A percentile compares a stretch with the other conserved stretches of the same genome.
Conservation (phyloP, 2,888 invertebrate species). For the Catocala sponsa region DNA sequence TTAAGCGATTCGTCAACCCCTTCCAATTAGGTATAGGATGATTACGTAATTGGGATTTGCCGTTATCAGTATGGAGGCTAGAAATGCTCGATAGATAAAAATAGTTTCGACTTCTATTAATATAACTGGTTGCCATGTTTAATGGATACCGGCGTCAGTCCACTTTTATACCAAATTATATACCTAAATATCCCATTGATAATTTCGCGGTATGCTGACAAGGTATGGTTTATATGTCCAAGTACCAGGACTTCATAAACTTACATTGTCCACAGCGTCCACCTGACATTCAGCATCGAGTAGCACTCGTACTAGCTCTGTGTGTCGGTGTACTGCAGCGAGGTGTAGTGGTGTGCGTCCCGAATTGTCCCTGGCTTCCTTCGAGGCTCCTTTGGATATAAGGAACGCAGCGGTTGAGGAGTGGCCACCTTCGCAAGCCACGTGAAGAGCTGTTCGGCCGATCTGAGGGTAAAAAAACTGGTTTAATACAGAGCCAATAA, state of each 20-base stretch:
- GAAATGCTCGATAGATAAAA: too few species aligned
- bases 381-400: conserved; percentile 88
- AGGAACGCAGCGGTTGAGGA: conserved; percentile 88
- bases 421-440: conserved; percentile 91
- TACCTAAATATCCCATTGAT: too few species aligned
- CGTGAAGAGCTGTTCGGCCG: conserved; percentile 90
- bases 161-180: too few species aligned
- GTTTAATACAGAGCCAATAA: too few species aligned
- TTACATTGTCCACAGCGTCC: conserved; percentile 82
- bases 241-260: conserved; percentile 57
- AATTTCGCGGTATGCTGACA: too few species aligned
- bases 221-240: conserved; percentile 3
- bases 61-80: too few species aligned
- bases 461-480: conserved; percentile 57
- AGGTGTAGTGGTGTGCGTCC: conserved; percentile 93
- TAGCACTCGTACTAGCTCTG: conserved; percentile 91
- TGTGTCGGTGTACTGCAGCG: conserved; percentile 92
- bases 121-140: too few species aligned
- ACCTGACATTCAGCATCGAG: conserved; percentile 90
- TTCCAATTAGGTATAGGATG: too few species aligned
- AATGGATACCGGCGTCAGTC: too few species aligned
- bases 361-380: conserved; percentile 91
- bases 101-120: too few species aligned
- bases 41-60: too few species aligned
- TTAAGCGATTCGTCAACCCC: too few species aligned